Base-by-base conservation (phyloP, 1,140 invertebrate genomes). In the Drosophila carrolli region DNA sequence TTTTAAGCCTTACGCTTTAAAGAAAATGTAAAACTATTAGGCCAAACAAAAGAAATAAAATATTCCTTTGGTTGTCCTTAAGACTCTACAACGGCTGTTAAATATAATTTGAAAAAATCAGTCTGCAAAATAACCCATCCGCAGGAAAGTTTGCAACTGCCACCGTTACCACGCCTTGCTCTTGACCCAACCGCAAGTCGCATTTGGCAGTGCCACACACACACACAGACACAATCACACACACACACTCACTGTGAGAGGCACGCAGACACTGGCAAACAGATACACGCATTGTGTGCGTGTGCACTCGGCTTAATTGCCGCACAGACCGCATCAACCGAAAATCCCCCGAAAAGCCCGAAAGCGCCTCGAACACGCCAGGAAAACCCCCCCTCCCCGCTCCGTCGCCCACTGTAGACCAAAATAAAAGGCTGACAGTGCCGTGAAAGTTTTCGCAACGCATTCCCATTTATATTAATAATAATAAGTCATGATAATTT, bases 401-500 rank as follows among this genome's bases (percentile, higher is more conserved):
- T 16, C 16, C 16, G 4, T 3, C 19, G 19, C 23, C 23, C 23
- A 23, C 23, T 16, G 47, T 5, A 14, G 27, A 50, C 47, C 27
- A 16, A 32, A 14, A 50, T 32, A 50, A 50, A 50, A 32, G 27
- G 47, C n/a, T 32, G 47, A 13, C 47, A 29, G 23, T n/a, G 46
- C 23, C n/a, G 48, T 41, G 47, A 35, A 65, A 65, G 40, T 70
- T 70, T 40, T 16, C 41, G 48, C 41, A 47, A 55, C 51, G 54
- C 61, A 65, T 65, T 66, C 32, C 50, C 65, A 66, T 65, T 66
- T 59, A 46, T 72, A 66, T 72, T 67, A 58, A 73, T 67, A 66
- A 73, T 67, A 66, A 73, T 67, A 67, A 67, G 53, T 53, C 47
- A 59, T 67, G 41, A 73, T 67, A 73, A 73, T 73, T 66, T 66